Percentiles rank a stretch among this genome's conserved stretches.
Evolutionary conservation across 2,888 invertebrate species (phyloP).

Genomic region (Pyralis farinalis): DNA sequence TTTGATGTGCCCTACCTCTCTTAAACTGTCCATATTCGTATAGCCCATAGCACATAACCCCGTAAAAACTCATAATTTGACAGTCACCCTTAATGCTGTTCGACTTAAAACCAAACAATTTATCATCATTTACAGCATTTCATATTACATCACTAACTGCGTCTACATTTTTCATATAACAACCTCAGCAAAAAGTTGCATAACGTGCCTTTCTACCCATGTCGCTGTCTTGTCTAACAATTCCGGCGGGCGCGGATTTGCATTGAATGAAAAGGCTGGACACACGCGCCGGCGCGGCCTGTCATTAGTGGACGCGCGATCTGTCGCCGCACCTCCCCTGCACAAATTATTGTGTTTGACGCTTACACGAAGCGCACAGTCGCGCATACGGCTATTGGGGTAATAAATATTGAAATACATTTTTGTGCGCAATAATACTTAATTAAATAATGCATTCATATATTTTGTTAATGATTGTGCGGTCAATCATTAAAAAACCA

Average conservation of each 20-base stretch:
- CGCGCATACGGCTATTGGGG: not conserved
- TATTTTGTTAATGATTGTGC: too few species aligned
- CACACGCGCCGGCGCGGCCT: slow-evolving; percentile 65
- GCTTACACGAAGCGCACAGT: slow-evolving; percentile 2
- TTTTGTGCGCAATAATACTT: slow-evolving; percentile 21
- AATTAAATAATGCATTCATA: too few species aligned
- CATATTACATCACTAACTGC: too few species aligned
- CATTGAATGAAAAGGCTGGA: slow-evolving; percentile 77
- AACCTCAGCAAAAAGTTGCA: slow-evolving; percentile 12
- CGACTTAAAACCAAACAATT: too few species aligned
- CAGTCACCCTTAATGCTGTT: too few species aligned
- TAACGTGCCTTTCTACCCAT: slow-evolving; percentile 19
- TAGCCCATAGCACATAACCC: too few species aligned
- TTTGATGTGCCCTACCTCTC: too few species aligned
- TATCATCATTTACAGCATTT: too few species aligned
- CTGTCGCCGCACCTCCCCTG: slow-evolving; percentile 60
- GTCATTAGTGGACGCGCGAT: slow-evolving; percentile 72
- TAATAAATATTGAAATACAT: not conserved
- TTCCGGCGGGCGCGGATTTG: slow-evolving; percentile 52
- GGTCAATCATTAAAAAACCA: too few species aligned
- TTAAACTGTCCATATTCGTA: too few species aligned
- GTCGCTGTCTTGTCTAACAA: slow-evolving; percentile 40
- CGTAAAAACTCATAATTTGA: too few species aligned
- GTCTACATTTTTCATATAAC: too few species aligned
- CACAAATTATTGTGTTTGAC: slow-evolving; percentile 67